These are phyloP conservation scores for Eublepharis macularius DNA, from an alignment of 2,113 vertebrate genomes.

Conservation along the genomic window DNA sequence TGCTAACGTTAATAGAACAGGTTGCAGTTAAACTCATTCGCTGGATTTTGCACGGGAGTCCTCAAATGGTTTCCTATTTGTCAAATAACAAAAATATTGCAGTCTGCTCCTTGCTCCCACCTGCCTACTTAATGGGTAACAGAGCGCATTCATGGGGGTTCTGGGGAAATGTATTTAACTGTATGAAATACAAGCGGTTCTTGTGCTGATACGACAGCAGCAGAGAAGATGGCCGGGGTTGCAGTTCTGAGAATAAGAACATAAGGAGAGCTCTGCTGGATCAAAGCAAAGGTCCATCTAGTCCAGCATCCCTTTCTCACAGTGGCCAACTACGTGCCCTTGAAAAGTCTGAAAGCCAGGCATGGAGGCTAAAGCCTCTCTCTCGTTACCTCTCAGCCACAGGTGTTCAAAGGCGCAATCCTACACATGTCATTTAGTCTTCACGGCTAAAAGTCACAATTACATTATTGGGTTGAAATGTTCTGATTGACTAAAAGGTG, in stretches of 20 bases:
- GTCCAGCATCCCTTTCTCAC: no score
- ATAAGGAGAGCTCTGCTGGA: no score
- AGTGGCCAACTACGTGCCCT: no score
- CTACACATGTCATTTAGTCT: no score
- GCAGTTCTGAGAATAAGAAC: constrained; percentile 62
- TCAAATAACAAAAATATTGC: constrained; percentile 53
- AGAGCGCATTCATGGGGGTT: constrained; percentile 41
- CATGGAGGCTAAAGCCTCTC: no score
- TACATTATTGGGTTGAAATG: no score
- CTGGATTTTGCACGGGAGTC: constrained; percentile 46
- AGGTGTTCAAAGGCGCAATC: no score
- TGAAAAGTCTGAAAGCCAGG: no score
- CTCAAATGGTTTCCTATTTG: constrained; percentile 36
- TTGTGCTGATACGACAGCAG: constrained; percentile 39
- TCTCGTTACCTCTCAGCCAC: no score
- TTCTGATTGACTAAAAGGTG: no score
- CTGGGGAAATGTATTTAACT: constrained; percentile 38
- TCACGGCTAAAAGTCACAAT: no score
- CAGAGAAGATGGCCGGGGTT: constrained; percentile 55
- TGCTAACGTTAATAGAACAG: constrained; percentile 29
- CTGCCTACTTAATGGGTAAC: constrained; percentile 59
- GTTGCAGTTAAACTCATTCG: constrained; percentile 30
- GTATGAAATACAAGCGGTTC: constrained; percentile 63
- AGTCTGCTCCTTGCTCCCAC: constrained; percentile 47
- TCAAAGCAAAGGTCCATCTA: no score